phyloP scores from a whole-genome alignment of 2,797 vertebrate species.

The Poecilia velifera region DNA sequence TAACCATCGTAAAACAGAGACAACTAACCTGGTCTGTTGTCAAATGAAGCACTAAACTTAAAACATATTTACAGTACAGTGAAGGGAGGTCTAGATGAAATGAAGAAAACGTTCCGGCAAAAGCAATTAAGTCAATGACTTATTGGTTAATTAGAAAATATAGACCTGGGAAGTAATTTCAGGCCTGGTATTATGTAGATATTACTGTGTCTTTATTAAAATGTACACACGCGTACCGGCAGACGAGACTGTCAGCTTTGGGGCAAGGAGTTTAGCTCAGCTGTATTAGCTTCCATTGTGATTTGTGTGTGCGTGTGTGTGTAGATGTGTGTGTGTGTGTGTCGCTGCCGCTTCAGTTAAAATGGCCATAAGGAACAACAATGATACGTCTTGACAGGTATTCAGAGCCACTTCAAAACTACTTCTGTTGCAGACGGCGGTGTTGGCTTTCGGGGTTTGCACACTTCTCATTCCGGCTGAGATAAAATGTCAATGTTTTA shows the following conservation, averaged over 20 bases:
- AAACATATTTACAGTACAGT: constrained; percentile 42
- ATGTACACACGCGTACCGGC: constrained; percentile 21
- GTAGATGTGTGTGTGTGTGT: too few relatives aligned
- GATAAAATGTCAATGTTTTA: constrained; percentile 62
- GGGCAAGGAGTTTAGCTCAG: constrained; percentile 23
- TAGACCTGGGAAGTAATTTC: neutral
- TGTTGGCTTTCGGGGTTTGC: constrained; percentile 59
- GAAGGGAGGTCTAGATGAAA: constrained; percentile 1
- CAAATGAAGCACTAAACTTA: constrained; percentile 37
- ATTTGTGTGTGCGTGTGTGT: neutral
- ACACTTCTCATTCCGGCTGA: constrained; percentile 65
- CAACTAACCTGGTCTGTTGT: constrained; percentile 34
- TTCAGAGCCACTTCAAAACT: constrained; percentile 58
- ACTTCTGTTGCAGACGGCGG: constrained; percentile 55
- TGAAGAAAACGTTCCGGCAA: neutral
- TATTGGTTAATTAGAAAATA: neutral
- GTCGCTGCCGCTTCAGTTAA: constrained; percentile 12
- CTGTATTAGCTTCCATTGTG: constrained; percentile 31
- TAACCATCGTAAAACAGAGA: constrained; percentile 35
- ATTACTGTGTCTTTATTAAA: constrained; percentile 24
- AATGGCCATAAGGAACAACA: constrained; percentile 64
- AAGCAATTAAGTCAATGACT: neutral
- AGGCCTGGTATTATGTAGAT: neutral
- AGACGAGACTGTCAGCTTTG: constrained; percentile 42
- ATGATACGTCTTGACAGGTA: constrained; percentile 66